Evolutionary conservation across 2,113 vertebrate species (phyloP).

Genomic region (Dicentrarchus labrax): DNA sequence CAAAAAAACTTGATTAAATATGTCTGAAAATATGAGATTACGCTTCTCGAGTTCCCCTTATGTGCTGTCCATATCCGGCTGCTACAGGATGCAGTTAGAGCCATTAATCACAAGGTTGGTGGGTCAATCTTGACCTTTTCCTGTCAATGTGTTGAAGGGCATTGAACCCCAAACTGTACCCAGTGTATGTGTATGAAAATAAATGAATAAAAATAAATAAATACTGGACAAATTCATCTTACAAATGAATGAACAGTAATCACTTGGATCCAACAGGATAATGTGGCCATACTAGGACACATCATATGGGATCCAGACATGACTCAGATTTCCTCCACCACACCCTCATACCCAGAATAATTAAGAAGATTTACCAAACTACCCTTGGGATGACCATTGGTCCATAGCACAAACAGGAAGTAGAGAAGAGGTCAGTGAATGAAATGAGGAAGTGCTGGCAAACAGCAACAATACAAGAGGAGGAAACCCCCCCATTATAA

Average conservation of each 20-base stretch:
- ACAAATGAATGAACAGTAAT: not conserved
- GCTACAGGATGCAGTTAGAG: not conserved
- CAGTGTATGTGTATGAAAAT: not conserved
- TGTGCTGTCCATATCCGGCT: not conserved
- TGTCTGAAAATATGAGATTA: not conserved
- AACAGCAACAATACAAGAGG: constrained; percentile 81
- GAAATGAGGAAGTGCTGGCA: constrained; percentile 83
- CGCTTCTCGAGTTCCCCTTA: not conserved
- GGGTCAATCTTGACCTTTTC: too few relatives aligned
- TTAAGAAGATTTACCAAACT: constrained; percentile 59
- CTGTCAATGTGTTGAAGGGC: not conserved
- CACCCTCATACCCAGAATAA: constrained; percentile 46
- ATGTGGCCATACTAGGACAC: not conserved
- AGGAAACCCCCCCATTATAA: constrained; percentile 84
- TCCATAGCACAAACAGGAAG: constrained; percentile 85
- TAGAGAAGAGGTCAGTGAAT: constrained; percentile 82
- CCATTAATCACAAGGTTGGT: not conserved
- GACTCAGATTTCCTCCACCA: constrained; percentile 45
- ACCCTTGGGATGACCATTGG: constrained; percentile 68
- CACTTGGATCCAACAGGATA: constrained; percentile 1
- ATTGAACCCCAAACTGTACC: not conserved
- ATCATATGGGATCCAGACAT: constrained; percentile 49
- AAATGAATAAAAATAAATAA: not conserved
- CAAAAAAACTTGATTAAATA: not conserved
- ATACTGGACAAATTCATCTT: not conserved